Percentiles rank a stretch among this genome's conserved stretches.
These are phyloP conservation scores for Laterallus jamaicensis DNA, from an alignment of 2,113 vertebrate genomes.

Conservation along the genomic window DNA sequence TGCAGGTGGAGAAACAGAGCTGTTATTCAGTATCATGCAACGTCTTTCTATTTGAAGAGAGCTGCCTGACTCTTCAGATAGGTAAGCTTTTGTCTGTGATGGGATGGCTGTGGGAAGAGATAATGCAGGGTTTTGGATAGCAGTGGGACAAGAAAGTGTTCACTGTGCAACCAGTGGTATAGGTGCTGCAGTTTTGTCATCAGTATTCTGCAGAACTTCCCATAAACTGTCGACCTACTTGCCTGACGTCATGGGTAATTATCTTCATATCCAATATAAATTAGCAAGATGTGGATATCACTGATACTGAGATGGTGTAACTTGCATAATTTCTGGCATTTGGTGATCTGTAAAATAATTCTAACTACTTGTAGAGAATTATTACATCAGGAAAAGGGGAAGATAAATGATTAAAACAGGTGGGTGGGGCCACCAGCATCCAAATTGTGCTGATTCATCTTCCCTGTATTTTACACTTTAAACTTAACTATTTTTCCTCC, in stretches of 20 bases:
- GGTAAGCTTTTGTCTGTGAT: background rate
- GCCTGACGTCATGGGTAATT: background rate
- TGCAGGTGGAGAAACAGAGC: background rate
- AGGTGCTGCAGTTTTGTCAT: constrained; percentile 24
- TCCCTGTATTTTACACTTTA: background rate
- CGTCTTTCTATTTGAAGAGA: background rate
- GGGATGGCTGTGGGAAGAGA: constrained; percentile 10
- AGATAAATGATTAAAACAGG: background rate
- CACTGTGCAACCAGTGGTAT: background rate
- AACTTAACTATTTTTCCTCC: background rate
- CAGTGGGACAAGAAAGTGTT: background rate
- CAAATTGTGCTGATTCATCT: constrained; percentile 10
- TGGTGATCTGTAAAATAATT: background rate
- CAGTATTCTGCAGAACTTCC: constrained; percentile 1
- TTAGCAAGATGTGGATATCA: constrained; percentile 12
- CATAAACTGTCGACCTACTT: background rate
- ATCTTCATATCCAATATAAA: constrained; percentile 26
- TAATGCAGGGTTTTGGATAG: background rate
- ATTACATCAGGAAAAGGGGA: background rate
- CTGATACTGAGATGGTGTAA: constrained; percentile 5
- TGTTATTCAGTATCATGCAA: background rate
- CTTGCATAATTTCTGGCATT: background rate
- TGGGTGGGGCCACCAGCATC: background rate
- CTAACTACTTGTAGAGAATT: background rate
- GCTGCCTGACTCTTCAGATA: constrained; percentile 23